Conservation (phyloP, 2,797 vertebrate genomes). For the Apogon talboti region DNA sequence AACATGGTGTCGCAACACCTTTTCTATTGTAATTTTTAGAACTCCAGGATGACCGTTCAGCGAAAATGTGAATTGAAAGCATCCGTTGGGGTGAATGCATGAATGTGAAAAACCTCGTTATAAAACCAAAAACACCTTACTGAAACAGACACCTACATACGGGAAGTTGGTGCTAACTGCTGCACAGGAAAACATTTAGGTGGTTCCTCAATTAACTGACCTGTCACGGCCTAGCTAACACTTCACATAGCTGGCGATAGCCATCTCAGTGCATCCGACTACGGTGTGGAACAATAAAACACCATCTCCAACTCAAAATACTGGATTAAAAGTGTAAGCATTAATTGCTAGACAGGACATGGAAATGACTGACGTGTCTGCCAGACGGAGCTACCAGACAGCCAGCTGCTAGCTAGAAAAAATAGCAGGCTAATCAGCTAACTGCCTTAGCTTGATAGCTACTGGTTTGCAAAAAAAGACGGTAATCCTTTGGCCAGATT, state of each 20-base stretch:
- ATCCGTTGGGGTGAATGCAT: no score
- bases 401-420: conserved; percentile 58
- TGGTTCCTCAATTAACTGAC: conserved; percentile 54
- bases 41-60: no score
- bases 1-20: no score
- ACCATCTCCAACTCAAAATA: neutral
- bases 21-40: no score
- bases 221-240: conserved; percentile 58
- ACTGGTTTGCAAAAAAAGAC: conserved; percentile 1
- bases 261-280: neutral
- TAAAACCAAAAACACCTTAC: neutral
- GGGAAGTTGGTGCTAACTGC: conserved; percentile 14
- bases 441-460: conserved; percentile 37
- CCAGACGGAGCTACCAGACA: conserved; percentile 45
- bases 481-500: neutral
- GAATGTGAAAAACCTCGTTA: neutral
- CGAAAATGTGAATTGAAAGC: no score
- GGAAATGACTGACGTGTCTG: conserved; percentile 28
- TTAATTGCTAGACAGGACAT: conserved; percentile 10
- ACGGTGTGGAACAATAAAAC: accelerated
- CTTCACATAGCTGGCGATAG: conserved; percentile 3
- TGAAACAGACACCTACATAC: conserved; percentile 12
- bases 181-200: conserved; percentile 34
- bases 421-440: conserved; percentile 48
- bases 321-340: neutral